Evolutionary conservation across 2,888 invertebrate species (phyloP).

Genomic region (Drosophila peninsularis): DNA sequence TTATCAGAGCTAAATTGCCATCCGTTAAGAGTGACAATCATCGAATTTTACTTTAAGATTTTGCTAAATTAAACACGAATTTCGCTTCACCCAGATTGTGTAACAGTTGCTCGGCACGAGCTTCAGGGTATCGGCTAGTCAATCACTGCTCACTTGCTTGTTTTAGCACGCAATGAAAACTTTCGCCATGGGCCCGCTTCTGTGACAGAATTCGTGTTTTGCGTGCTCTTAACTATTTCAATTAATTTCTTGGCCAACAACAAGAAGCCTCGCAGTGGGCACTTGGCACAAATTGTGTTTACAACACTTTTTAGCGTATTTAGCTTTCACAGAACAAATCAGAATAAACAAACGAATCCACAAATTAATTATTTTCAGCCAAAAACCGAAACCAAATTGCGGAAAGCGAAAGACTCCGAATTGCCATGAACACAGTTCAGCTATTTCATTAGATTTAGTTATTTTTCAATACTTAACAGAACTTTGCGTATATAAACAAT

Average conservation of each 20-base stretch:
- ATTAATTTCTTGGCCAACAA: constrained; percentile 32
- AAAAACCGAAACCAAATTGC: background rate
- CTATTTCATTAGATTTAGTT: background rate
- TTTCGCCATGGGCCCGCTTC: constrained; percentile 6
- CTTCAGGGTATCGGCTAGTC: background rate
- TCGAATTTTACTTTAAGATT: too few relatives aligned
- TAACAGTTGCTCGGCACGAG: too few relatives aligned
- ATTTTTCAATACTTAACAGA: background rate
- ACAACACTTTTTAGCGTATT: constrained; percentile 13
- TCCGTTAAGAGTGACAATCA: too few relatives aligned
- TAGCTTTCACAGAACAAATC: background rate
- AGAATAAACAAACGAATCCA: constrained; percentile 6
- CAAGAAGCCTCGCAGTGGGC: background rate
- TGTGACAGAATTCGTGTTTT: constrained; percentile 24
- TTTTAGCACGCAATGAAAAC: background rate
- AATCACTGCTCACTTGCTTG: background rate
- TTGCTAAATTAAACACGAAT: background rate
- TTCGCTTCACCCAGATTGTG: background rate
- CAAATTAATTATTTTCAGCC: constrained; percentile 26
- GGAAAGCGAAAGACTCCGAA: background rate
- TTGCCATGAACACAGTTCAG: background rate
- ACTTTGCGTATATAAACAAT: background rate
- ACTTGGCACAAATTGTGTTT: constrained; percentile 29
- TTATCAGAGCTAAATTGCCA: too few relatives aligned
- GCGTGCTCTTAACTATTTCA: constrained; percentile 46